phyloP scores from a whole-genome alignment of 2,113 vertebrate genomes.

The Dasyprocta punctata region DNA sequence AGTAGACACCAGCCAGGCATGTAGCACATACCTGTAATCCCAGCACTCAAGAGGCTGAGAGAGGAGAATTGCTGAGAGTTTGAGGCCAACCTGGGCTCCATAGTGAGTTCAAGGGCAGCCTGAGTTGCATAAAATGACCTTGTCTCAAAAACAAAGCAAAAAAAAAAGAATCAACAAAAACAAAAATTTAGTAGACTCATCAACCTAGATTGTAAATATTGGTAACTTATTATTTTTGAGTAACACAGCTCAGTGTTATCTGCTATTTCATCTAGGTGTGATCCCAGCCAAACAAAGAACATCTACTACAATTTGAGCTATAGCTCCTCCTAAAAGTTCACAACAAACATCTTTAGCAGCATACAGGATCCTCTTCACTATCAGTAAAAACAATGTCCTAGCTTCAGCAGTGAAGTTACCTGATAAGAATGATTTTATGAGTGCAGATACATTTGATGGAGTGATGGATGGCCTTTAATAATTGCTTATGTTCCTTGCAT shows the following conservation, averaged over 20 bases:
- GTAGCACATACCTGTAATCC: not conserved
- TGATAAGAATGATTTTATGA: not conserved
- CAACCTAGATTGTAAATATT: not conserved
- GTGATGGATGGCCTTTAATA: not conserved
- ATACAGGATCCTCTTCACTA: not conserved
- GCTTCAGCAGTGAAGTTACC: not conserved
- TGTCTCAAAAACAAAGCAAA: not conserved
- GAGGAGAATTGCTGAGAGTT: not conserved
- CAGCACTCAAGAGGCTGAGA: not conserved
- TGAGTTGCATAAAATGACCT: not conserved
- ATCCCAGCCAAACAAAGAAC: not conserved
- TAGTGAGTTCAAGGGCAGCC: not conserved
- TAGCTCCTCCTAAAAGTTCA: not conserved
- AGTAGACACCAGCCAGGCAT: not conserved
- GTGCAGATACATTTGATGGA: not conserved
- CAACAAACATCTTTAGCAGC: not conserved
- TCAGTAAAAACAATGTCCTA: not conserved
- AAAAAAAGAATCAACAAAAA: not conserved
- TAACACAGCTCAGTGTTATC: not conserved
- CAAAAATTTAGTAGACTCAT: not conserved
- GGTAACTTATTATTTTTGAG: not conserved
- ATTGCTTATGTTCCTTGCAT: not conserved
- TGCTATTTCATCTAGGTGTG: not conserved
- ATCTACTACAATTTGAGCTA: not conserved
- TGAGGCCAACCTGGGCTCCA: not conserved